Conservation (phyloP, 2,888 invertebrate species). For the Drosophila conformis region DNA sequence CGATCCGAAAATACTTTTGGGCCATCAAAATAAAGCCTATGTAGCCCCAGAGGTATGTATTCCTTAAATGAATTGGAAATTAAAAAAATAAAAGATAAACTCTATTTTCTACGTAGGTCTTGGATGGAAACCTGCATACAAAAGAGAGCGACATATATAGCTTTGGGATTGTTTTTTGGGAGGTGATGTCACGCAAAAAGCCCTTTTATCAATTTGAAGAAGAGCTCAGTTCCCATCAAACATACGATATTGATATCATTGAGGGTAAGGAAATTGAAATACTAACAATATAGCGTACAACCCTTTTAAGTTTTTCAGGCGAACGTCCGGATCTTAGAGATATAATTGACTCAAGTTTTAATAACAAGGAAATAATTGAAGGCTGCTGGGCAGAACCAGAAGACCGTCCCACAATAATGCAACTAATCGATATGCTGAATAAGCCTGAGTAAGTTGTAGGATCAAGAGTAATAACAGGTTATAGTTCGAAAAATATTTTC, state of each 20-base stretch:
- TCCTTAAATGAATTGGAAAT: neutral
- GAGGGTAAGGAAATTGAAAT: neutral
- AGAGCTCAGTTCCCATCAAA: accelerated
- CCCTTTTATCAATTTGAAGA: constrained; percentile 1
- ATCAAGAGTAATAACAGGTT: neutral
- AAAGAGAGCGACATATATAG: constrained; percentile 2
- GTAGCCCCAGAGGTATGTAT: constrained; percentile 12
- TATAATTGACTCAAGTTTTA: neutral
- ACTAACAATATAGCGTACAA: too few species aligned
- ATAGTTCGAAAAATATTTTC: neutral
- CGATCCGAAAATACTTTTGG: neutral
- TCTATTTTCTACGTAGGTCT: neutral
- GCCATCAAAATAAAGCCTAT: neutral
- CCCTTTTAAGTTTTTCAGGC: neutral
- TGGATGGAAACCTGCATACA: neutral
- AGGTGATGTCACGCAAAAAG: constrained; percentile 3
- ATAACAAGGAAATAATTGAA: neutral
- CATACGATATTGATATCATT: too few species aligned
- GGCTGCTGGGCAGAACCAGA: neutral
- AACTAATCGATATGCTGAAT: neutral
- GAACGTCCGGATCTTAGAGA: neutral
- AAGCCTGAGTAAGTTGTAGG: neutral
- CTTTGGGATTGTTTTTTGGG: constrained; percentile 15
- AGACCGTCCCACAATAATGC: neutral
- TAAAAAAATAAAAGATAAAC: too few species aligned